phyloP scores from a whole-genome alignment of 2,888 invertebrate species.

The Sarcophaga carnaria region DNA sequence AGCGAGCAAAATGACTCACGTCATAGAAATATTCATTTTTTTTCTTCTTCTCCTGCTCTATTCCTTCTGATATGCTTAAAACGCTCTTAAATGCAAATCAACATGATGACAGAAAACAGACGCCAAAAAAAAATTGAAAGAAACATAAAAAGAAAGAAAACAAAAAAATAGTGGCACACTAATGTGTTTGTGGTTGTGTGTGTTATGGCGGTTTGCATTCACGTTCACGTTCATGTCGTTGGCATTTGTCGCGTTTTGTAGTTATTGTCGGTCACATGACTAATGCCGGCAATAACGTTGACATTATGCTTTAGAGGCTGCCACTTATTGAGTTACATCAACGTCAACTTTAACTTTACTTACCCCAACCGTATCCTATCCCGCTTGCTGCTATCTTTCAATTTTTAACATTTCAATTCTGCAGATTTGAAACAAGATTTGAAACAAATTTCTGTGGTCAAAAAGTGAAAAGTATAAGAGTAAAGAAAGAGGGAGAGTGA shows the following conservation, averaged over 20 bases:
- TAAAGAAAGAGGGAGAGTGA: neutral
- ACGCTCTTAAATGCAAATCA: constrained; percentile 67
- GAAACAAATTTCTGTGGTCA: constrained; percentile 22
- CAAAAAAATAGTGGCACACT: neutral
- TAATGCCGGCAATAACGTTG: constrained; percentile 63
- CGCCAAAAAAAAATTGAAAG: constrained; percentile 43
- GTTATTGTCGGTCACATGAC: constrained; percentile 65
- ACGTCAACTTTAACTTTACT: constrained; percentile 5
- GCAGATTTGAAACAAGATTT: constrained; percentile 7
- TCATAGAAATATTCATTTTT: constrained; percentile 45
- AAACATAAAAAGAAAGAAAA: neutral
- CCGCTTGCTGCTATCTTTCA: constrained; percentile 6
- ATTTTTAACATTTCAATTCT: constrained; percentile 5
- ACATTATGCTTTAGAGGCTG: constrained; percentile 54
- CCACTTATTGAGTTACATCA: constrained; percentile 37
- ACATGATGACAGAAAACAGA: constrained; percentile 62
- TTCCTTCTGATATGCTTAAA: constrained; percentile 12
- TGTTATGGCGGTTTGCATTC: constrained; percentile 23
- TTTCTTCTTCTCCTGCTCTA: neutral
- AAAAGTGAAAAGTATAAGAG: neutral
- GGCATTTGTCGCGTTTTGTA: constrained; percentile 30
- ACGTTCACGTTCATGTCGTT: constrained; percentile 6
- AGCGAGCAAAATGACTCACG: constrained; percentile 47
- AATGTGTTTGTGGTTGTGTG: constrained; percentile 12
- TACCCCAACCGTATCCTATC: neutral